A percentile compares a stretch with the other conserved stretches of the same genome.
phyloP scores from a whole-genome alignment of 2,113 vertebrate species.

The Cinclus mexicanus region DNA sequence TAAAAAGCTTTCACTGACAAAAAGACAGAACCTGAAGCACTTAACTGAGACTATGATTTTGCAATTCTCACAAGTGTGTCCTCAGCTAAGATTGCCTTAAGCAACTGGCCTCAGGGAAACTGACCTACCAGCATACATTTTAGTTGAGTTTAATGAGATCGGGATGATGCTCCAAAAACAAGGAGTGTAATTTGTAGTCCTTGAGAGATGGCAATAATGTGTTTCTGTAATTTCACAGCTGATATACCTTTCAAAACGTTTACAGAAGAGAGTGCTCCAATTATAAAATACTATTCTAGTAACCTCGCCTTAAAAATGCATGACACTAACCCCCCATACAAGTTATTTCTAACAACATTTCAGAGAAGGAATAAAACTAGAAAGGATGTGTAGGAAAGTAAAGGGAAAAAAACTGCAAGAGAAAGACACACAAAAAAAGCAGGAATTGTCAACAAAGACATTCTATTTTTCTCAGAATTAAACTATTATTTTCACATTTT shows the following conservation, averaged over 20 bases:
- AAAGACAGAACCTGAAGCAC: not conserved
- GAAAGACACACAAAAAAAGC: not conserved
- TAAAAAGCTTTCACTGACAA: not conserved
- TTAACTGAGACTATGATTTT: not conserved
- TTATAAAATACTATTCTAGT: not conserved
- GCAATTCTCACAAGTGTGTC: not conserved
- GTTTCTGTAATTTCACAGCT: not conserved
- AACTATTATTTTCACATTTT: not conserved
- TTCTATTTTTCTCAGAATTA: not conserved
- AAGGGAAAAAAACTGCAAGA: not conserved
- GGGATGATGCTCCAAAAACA: not conserved
- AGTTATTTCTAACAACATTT: not conserved
- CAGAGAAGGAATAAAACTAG: not conserved
- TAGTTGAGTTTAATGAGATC: conserved; percentile 6
- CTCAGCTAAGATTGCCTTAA: conserved; percentile 7
- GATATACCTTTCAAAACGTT: not conserved
- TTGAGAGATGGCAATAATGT: not conserved
- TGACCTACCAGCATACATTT: conserved; percentile 27
- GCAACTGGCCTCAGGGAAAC: not conserved
- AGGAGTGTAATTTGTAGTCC: not conserved
- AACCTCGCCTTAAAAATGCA: not conserved
- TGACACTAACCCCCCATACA: not conserved
- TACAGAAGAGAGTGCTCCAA: not conserved
- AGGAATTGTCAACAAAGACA: not conserved
- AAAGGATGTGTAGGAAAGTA: not conserved